Base-by-base conservation (phyloP, 2,113 vertebrate species). In the Chitala chitala region DNA sequence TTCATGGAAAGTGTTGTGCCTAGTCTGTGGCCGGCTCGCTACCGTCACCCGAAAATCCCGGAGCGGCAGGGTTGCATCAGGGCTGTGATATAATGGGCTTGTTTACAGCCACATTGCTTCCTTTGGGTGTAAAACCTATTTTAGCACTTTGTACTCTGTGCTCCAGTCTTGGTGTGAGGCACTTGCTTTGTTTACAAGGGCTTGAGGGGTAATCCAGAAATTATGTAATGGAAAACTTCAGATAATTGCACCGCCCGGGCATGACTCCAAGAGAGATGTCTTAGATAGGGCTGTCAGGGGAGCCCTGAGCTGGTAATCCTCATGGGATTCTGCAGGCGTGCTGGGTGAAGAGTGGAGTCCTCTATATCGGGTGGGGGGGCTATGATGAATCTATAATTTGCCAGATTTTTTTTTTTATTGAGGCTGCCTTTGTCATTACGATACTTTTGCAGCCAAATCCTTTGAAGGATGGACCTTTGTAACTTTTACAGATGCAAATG, bases 161-260 rank as follows among this genome's bases (percentile, higher is more conserved):
- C 76, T 69, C 69, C 42, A 75, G 17, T 77, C 26, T n/a, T 63
- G n/a, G 51, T 78, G 68, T 76, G 76, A 79, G 80, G 33, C 73
- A 71, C 65, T 64, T 69, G 40, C 77, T 86, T 82, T 85, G 86
- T 87, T 85, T 82, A 82, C 82, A 77, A 82, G 78, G 71, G 65
- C 74, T 82, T 78, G 33, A 79, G 78, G 76, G 78, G 77, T 76
- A 77, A 82, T 83, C 79, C 77, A 78, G 78, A 85, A 79, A 84
- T 86, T 69, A 87, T 82, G 83, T 81, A 71, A 89, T 84, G 85
- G 86, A 89, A 88, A 89, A 84, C 80, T 78, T 83, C 53, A 46
- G 75, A 80, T 92, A 90, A 90, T 90, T 90, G 87, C 77, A 81
- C 82, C 82, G 3, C 83, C 80, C 79, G 85, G 85, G 86, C 81